Evolutionary conservation across 2,888 invertebrate species (phyloP), one percentile per base, ranked within the genome.

Genomic region (Crematogaster levior): DNA sequence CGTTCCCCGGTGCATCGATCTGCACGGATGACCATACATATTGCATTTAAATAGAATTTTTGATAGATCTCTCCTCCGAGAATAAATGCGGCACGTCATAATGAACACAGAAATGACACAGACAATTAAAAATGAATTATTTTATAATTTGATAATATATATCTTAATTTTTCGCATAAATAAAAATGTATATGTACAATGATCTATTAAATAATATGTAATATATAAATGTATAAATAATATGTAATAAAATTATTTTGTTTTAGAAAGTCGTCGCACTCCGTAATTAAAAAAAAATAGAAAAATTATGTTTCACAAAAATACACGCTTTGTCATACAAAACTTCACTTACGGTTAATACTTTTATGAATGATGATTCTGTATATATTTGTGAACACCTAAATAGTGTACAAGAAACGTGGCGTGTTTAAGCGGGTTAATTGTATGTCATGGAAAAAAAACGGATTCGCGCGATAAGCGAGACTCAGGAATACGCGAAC

Each of bases 11-110:
- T 37, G 53, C 84, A 58, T 74, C 84, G 73, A 77, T 82, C 80
- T 85, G 83, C 79, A 30, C 80, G 84, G 73, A 74, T 85, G 77
- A 84, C 85, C 80, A 79, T 83, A 83, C 82, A 83, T 82, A 84
- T 84, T 87, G 89, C 87, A 89, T 87, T 89, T 87, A 89, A 87
- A 88, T 89, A 89, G 89, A 88, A 87, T 89, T 85, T 83, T 70
- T 70, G 70, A 56, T 37, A 21, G 30, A 60, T 27, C 37, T 37
- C 70, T 75, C 43, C 75, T 65, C 77, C 58, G 77, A 80, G 83
- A 81, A 79, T 79, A 56, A 75, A 80, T 74, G 43, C 53, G 51
- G 27, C 61, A 51, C 27, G 58, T 24, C 15, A 51, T 51, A 43
- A 81, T 66, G 18, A 34, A 63, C 24, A 21, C 21, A 10, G n/a